Conservation (phyloP, 2,113 vertebrate genomes). For the Rynchops niger region DNA sequence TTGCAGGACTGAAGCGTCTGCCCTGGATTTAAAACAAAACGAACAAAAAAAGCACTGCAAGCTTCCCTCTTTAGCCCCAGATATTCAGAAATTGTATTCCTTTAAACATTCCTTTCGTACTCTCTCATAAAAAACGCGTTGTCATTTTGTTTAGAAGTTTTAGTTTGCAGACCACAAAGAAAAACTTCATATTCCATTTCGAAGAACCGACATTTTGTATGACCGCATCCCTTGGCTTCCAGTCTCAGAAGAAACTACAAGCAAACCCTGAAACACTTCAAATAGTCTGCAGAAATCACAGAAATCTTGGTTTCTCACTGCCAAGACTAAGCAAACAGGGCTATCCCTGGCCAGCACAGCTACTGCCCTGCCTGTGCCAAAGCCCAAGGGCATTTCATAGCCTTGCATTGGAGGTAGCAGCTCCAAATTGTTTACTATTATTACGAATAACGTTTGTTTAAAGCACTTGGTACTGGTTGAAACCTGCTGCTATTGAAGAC, state of each 20-base stretch:
- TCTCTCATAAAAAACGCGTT: background rate
- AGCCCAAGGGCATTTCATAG: background rate
- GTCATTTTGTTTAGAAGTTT: background rate
- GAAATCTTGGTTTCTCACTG: background rate
- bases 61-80: background rate
- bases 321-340: background rate
- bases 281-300: background rate
- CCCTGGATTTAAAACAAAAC: background rate
- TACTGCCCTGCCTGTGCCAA: background rate
- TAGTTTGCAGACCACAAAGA: background rate
- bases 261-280: background rate
- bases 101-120: background rate
- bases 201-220: background rate
- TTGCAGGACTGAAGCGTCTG: background rate
- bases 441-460: background rate
- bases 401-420: background rate
- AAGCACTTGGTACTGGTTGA: background rate
- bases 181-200: background rate
- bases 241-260: background rate
- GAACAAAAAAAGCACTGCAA: background rate
- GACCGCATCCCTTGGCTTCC: background rate
- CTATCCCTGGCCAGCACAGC: background rate
- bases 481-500: background rate
- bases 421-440: background rate
- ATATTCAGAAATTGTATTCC: background rate